These are phyloP conservation scores for Mizuhopecten yessoensis DNA, from an alignment of 1,140 invertebrate species.

Conservation along the genomic window DNA sequence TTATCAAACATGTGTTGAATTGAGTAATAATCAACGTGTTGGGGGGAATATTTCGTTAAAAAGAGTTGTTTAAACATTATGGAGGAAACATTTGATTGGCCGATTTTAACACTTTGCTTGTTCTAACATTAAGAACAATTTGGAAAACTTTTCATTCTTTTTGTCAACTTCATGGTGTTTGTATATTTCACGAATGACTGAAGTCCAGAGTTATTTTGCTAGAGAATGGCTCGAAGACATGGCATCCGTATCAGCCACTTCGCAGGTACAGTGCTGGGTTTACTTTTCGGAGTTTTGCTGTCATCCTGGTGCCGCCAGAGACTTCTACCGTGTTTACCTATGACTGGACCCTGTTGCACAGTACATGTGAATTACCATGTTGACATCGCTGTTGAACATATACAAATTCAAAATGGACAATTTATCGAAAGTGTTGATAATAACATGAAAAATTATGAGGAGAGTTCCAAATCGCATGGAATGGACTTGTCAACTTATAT, in stretches of 20 bases:
- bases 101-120: neutral
- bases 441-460: neutral
- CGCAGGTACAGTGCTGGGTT: constrained; percentile 67
- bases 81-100: neutral
- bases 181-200: neutral
- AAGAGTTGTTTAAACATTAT: neutral
- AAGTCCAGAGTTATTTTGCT: constrained; percentile 1
- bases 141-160: neutral
- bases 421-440: neutral
- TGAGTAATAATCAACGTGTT: neutral
- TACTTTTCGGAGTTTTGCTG: constrained; percentile 66
- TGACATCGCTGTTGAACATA: constrained; percentile 61
- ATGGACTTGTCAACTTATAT: constrained; percentile 62
- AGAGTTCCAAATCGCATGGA: constrained; percentile 44
- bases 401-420: constrained; percentile 46
- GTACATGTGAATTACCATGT: constrained; percentile 65
- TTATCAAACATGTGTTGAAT: constrained; percentile 22
- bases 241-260: constrained; percentile 57
- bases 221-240: constrained; percentile 59
- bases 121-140: neutral
- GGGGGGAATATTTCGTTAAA: neutral
- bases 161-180: neutral
- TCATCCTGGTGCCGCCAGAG: constrained; percentile 71
- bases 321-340: constrained; percentile 66
- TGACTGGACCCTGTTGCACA: constrained; percentile 55